Conservation (phyloP, 53 echinoderm and acorn worm genomes). For the Henricia sp. region DNA sequence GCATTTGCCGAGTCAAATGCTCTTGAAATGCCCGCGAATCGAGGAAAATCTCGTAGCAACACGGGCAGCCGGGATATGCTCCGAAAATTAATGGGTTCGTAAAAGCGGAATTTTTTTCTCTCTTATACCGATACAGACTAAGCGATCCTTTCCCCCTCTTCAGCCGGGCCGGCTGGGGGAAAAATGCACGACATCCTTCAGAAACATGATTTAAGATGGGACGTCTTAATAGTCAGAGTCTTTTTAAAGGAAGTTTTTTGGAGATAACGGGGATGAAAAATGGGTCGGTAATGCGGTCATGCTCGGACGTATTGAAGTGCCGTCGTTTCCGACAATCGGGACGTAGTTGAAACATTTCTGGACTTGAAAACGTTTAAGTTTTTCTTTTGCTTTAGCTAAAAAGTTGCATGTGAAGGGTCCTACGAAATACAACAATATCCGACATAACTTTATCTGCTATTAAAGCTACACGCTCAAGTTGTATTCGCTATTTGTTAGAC, state of each 20-base stretch:
- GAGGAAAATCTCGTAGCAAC: slow-evolving; percentile 23
- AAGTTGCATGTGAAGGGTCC: too few relatives aligned
- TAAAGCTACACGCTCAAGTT: too few relatives aligned
- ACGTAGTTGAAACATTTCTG: too few relatives aligned
- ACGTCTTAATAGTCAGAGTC: not conserved
- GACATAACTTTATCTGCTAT: too few relatives aligned
- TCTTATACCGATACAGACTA: not conserved
- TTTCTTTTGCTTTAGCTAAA: too few relatives aligned
- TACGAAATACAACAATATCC: too few relatives aligned
- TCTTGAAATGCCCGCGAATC: slow-evolving; percentile 39
- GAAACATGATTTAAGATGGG: not conserved
- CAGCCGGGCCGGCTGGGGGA: too few relatives aligned
- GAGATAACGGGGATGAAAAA: slow-evolving; percentile 30
- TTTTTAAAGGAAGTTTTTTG: not conserved
- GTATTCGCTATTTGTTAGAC: too few relatives aligned
- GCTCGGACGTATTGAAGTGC: slow-evolving; percentile 19
- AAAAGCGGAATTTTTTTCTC: not conserved
- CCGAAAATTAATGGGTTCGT: slow-evolving; percentile 33
- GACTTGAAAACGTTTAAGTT: too few relatives aligned
- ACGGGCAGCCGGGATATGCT: slow-evolving; percentile 18
- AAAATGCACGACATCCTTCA: slow-evolving; percentile 1
- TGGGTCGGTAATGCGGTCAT: slow-evolving; percentile 5
- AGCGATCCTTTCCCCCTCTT: too few relatives aligned
- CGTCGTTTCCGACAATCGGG: too few relatives aligned
- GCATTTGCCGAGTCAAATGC: slow-evolving; percentile 36